Base-by-base conservation (phyloP, 92 coral and sea anemone genomes). In the Parazoanthus atlanticus region DNA sequence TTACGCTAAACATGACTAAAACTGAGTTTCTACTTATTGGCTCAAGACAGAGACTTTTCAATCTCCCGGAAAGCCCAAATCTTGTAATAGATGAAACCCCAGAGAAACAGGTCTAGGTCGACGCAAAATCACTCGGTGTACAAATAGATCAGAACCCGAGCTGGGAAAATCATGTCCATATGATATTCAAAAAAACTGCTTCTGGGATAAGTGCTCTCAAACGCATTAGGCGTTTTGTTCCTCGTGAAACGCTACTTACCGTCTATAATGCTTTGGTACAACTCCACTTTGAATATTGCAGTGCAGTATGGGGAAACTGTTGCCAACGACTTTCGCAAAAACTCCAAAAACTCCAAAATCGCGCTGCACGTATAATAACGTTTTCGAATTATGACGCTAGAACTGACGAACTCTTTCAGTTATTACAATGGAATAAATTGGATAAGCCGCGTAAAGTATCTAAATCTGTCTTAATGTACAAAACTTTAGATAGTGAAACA, bases 291-390 rank as follows among this genome's bases (percentile, higher is more conserved):
- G 64, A 81, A 25, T 88, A 87, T 41, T 91, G 91, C 36, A 32
- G 91, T 91, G 91, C 36, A 32, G 91, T 91, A 26, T 88, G 93
- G 79, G 90, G 90, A 75, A 87, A 88, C 88, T 91, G 91, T 91
- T 31, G 43, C 38, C 78, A 86, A 80, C 80, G 90, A 46, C 88
- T 91, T 29, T 87, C 93, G 30, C 28, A 76, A 29, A 88, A 88
- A 69, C 86, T 86, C 31, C 91, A 92, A 84, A 92, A 86, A 85
- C 77, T 90, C 25, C 93, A 82, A 78, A 90, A 90, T n/a, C n/a
- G n/a, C n/a, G n/a, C n/a, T 61, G 89, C 89, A 19, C 86, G 78
- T 41, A 88, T 91, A 38, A 76, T 84, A 82, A 86, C 87, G 43
- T 79, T 79, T 49, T 69, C 92, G 17, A 86, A 80, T 74, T 71